Conservation (phyloP, 2,113 vertebrate species). For the Seriola rivoliana region DNA sequence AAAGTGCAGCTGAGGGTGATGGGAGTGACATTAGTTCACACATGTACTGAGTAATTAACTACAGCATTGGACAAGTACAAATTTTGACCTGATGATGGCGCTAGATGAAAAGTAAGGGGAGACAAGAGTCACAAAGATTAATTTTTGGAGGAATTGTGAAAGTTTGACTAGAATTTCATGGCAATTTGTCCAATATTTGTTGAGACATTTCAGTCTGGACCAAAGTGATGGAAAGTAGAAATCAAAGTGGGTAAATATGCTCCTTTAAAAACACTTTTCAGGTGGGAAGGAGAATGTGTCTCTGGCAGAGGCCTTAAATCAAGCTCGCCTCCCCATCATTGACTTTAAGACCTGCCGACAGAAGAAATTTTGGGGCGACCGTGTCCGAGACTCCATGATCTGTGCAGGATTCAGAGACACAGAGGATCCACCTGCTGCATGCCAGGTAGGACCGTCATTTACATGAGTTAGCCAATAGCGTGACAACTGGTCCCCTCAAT, state of each 20-base stretch:
- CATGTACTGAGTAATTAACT: too few species aligned
- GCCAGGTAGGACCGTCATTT: constrained; percentile 73
- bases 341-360: constrained; percentile 84
- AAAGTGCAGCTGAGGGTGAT: too few species aligned
- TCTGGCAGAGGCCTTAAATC: constrained; percentile 82
- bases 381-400: constrained; percentile 85
- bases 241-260: neutral
- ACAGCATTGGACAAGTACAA: too few species aligned
- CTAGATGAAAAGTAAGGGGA: too few species aligned
- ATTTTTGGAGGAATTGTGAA: too few species aligned
- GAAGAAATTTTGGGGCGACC: constrained; percentile 88
- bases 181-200: too few species aligned
- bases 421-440: constrained; percentile 84
- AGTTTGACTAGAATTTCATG: too few species aligned
- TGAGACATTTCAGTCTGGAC: too few species aligned
- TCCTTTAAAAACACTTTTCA: constrained; percentile 24
- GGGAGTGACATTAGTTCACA: too few species aligned
- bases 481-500: neutral
- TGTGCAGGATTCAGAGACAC: constrained; percentile 85
- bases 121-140: too few species aligned
- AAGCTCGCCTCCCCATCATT: constrained; percentile 83
- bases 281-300: constrained; percentile 83
- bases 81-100: too few species aligned
- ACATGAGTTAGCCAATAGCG: neutral
- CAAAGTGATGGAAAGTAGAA: neutral